Base-by-base conservation (phyloP, 1,140 invertebrate species). In the Diachasmimorpha longicaudata region DNA sequence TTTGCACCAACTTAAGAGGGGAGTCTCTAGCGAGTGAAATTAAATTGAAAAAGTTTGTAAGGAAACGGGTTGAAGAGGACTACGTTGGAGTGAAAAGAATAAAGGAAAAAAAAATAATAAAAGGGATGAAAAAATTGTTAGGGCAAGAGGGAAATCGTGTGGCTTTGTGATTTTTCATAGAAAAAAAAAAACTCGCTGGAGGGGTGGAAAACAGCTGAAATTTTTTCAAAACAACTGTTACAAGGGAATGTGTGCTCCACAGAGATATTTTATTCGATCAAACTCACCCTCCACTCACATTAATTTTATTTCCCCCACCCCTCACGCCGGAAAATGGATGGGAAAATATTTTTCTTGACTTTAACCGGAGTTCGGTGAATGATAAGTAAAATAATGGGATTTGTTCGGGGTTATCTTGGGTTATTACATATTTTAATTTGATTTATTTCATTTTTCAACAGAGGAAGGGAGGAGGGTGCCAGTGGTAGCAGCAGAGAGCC, bases 401-500 rank as follows among this genome's bases (percentile, higher is more conserved):
- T 31, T 25, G 58, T 11, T 63, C 16, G 14, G 11, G 23, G 23
- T 63, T 63, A 63, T 14, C 23, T 25, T 67, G 55, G 31, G 25
- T 74, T 44, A 74, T 48, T 75, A 25, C 6, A 55, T 71, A 21
- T 6, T 39, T 39, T 72, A 77, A 81, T 83, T 74, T 80, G 72
- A 31, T 11, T 58, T 42, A 72, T 90, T 90, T 37, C 87, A 52
- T 52, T 52, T 52, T 19, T 52, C 36, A 37, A 68, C 66, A 93
- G 92, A 89, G 91, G 85, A 87, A 82, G 87, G 84, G 80, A 86
- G 78, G 78, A 86, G 81, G 81, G 76, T 21, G 63, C 85, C 55
- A 87, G 85, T 78, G 83, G 81, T 78, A 82, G 81, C 37, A 85
- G 85, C 78, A 90, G 94, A 46, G 91, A 92, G 52, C 90, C 94